A percentile compares a stretch with the other conserved stretches of the same genome.
phyloP scores from a whole-genome alignment of 2,888 invertebrate species.

The Dilophus febrilis region DNA sequence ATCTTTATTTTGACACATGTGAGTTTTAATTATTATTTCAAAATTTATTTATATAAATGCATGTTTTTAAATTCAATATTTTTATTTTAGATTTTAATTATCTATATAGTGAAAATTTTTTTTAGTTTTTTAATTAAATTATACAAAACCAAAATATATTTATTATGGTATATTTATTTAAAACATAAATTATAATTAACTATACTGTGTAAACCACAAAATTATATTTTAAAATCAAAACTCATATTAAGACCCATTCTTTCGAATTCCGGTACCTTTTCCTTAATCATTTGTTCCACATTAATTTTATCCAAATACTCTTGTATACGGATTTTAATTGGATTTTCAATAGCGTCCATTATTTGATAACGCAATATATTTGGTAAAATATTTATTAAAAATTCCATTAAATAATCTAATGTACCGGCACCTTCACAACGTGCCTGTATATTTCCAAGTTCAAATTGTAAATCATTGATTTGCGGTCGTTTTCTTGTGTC shows the following conservation, averaged over 20 bases:
- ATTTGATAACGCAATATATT: conserved; percentile 76
- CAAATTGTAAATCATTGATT: conserved; percentile 57
- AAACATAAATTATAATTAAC: too few species aligned
- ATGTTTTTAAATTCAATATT: too few species aligned
- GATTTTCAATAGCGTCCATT: conserved; percentile 67
- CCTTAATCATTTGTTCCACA: conserved; percentile 53
- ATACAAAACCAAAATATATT: too few species aligned
- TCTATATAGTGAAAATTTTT: too few species aligned
- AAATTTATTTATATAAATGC: too few species aligned
- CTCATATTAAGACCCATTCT: conserved; percentile 20
- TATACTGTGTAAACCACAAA: too few species aligned
- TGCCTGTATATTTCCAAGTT: conserved; percentile 63
- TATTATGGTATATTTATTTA: too few species aligned
- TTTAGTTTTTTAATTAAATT: too few species aligned
- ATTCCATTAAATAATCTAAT: conserved; percentile 65
- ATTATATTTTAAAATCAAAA: conserved; percentile 14
- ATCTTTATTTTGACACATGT: too few species aligned
- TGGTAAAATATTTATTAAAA: conserved; percentile 62
- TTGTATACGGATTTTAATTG: conserved; percentile 51
- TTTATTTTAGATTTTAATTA: too few species aligned
- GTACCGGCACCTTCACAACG: conserved; percentile 76
- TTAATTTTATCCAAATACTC: conserved; percentile 52
- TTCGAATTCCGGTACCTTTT: conserved; percentile 49
- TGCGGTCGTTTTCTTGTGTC: conserved; percentile 57
- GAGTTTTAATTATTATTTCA: too few species aligned